These are phyloP conservation scores for Rhinopomastus cyanomelas DNA, from an alignment of 2,113 vertebrate genomes.

Conservation along the genomic window DNA sequence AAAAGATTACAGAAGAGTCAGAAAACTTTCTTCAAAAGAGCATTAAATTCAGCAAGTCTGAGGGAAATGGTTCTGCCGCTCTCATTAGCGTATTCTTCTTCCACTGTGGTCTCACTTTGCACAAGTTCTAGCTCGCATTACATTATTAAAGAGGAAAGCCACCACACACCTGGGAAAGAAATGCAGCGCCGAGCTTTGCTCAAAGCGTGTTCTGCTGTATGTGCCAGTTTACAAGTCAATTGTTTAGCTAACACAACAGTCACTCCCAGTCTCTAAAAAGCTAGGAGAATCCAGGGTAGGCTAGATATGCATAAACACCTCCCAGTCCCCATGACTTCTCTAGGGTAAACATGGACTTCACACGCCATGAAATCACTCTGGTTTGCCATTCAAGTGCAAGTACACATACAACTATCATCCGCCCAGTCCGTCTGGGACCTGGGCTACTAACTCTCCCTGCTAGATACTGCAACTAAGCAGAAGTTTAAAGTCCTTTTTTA, in stretches of 20 bases:
- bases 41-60: not conserved
- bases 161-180: not conserved
- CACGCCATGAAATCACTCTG: not conserved
- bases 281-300: accelerated
- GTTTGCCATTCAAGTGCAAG: not conserved
- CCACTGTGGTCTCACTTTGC: not conserved
- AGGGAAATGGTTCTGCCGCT: not conserved
- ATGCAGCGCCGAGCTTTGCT: not conserved
- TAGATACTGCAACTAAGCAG: not conserved
- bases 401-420: accelerated
- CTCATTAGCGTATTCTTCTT: not conserved
- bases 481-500: not conserved
- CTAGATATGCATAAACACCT: not conserved
- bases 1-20: not conserved
- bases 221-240: not conserved
- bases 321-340: accelerated
- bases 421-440: not conserved
- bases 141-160: not conserved
- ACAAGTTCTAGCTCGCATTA: not conserved
- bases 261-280: not conserved
- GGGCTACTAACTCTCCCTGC: not conserved
- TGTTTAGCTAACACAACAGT: not conserved
- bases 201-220: not conserved
- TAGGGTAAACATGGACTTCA: not conserved
- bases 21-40: not conserved